Percentiles rank a stretch among this genome's conserved stretches.
phyloP scores from a whole-genome alignment of 2,113 vertebrate species.

The Monopterus albus region DNA sequence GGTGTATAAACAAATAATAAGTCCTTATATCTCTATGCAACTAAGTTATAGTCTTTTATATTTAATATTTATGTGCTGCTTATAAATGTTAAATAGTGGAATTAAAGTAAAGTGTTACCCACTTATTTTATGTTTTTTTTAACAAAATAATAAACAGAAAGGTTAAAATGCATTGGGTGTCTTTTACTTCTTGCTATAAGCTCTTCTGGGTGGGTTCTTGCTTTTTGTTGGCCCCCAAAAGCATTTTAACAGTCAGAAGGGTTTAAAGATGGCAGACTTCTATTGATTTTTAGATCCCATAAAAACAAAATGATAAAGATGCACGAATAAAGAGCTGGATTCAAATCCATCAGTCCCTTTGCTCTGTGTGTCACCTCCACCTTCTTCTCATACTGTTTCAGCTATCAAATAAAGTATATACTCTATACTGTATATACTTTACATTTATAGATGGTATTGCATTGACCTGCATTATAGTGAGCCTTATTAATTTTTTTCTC shows the following conservation, averaged over 20 bases:
- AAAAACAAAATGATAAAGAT: conserved; percentile 11
- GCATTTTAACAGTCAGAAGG: conserved; percentile 8
- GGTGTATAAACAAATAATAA: no score
- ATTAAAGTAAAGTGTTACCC: no score
- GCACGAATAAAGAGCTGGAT: background rate
- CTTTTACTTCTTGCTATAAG: background rate
- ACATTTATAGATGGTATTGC: no score
- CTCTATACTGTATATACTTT: no score
- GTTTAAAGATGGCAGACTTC: conserved; percentile 1
- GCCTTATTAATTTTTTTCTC: background rate
- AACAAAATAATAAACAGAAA: no score
- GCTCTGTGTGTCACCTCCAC: background rate
- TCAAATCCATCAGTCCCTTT: conserved; percentile 10
- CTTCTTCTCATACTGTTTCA: background rate
- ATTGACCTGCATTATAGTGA: background rate
- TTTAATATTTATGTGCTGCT: no score
- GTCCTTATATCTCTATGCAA: no score
- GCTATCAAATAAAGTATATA: no score
- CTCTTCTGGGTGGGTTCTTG: background rate
- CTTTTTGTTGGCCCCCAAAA: background rate
- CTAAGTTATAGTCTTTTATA: no score
- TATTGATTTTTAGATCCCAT: conserved; percentile 24
- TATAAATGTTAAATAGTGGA: no score
- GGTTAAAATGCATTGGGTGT: background rate
- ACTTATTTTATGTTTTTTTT: no score